These are phyloP conservation scores for Rhabditoides inermis DNA, from an alignment of 2,888 invertebrate genomes.

Conservation along the genomic window DNA sequence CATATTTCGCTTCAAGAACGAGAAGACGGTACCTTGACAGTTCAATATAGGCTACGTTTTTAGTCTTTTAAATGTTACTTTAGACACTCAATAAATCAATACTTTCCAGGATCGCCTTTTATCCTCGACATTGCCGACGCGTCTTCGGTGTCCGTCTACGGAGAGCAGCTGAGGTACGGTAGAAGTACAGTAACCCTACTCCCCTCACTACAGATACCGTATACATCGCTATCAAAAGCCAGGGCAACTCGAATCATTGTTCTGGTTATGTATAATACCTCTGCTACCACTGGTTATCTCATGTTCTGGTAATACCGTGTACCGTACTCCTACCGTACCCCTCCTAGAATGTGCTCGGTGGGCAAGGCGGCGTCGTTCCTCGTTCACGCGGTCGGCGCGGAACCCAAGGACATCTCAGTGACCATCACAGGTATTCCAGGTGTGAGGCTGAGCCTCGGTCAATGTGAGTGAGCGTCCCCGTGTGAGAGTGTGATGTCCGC, in stretches of 20 bases:
- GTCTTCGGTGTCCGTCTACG: slow-evolving; percentile 58
- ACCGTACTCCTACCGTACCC: too few species aligned
- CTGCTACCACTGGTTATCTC: too few species aligned
- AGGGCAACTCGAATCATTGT: too few species aligned
- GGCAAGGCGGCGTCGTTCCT: slow-evolving; percentile 61
- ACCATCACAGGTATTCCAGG: slow-evolving; percentile 54
- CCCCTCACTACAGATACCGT: not conserved
- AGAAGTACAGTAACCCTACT: not conserved
- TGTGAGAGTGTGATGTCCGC: too few species aligned
- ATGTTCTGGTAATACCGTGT: too few species aligned
- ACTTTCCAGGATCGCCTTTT: slow-evolving; percentile 53
- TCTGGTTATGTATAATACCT: not conserved
- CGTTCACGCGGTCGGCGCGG: slow-evolving; percentile 57
- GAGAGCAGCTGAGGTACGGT: slow-evolving; percentile 59
- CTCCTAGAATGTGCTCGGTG: slow-evolving; percentile 57
- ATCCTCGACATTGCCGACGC: slow-evolving; percentile 56
- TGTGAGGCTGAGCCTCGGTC: too few species aligned
- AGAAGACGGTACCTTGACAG: too few species aligned
- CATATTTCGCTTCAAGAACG: too few species aligned
- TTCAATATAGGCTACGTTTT: too few species aligned
- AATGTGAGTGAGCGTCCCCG: too few species aligned
- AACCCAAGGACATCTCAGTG: slow-evolving; percentile 52
- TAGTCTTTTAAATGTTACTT: not conserved
- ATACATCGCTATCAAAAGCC: not conserved
- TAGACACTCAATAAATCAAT: not conserved